A percentile compares a stretch with the other conserved stretches of the same genome.
phyloP scores from a whole-genome alignment of 1,140 invertebrate genomes.

The Bombus impatiens region DNA sequence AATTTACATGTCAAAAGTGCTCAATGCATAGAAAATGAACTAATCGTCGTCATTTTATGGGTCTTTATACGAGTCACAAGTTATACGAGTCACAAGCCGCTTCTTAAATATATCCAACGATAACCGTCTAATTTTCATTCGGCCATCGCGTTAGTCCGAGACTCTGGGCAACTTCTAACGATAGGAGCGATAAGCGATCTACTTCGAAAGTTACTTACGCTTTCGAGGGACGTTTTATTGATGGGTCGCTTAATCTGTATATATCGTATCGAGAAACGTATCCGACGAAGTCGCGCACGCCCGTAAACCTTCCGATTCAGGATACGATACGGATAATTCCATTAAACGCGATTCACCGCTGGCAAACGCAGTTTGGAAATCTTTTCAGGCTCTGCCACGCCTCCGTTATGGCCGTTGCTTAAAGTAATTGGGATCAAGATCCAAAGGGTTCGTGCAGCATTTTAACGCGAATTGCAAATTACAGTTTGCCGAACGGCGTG shows the following conservation, averaged over 20 bases:
- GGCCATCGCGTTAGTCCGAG: background rate
- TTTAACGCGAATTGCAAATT: background rate
- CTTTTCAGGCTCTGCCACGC: background rate
- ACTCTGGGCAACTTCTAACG: slow-evolving; percentile 7
- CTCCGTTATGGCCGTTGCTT: background rate
- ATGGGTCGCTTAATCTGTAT: slow-evolving; percentile 32
- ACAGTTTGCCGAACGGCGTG: too few species aligned
- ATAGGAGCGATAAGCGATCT: slow-evolving; percentile 24
- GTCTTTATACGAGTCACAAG: background rate
- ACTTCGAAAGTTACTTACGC: slow-evolving; percentile 33
- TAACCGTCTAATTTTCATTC: background rate
- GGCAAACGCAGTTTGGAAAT: slow-evolving; percentile 5
- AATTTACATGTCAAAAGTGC: too few species aligned
- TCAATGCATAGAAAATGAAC: too few species aligned
- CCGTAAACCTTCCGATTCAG: slow-evolving; percentile 15
- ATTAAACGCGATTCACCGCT: slow-evolving; percentile 20
- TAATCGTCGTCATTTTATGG: too few species aligned
- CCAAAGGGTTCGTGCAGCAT: background rate
- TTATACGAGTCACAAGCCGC: background rate
- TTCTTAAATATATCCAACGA: background rate
- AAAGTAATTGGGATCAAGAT: slow-evolving; percentile 9
- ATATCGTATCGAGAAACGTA: slow-evolving; percentile 30
- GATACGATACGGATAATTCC: slow-evolving; percentile 39
- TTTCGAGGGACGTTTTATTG: slow-evolving; percentile 23
- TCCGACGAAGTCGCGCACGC: background rate